Conservation (phyloP, 2,113 vertebrate species). For the Hemibagrus wyckioides region DNA sequence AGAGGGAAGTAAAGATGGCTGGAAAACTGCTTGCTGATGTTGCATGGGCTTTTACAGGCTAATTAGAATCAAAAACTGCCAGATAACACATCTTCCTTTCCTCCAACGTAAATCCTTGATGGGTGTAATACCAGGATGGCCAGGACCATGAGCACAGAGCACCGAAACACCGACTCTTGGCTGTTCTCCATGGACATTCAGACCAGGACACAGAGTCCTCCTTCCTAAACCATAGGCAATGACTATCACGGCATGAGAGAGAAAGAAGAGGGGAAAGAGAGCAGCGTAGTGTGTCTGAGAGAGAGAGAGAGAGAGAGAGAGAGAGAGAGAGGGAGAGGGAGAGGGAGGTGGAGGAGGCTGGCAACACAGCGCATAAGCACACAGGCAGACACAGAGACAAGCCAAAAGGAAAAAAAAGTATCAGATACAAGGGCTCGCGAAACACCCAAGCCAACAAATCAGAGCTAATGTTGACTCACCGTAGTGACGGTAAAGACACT, state of each 20-base stretch:
- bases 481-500: conserved; percentile 64
- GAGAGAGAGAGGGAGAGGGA: conserved; percentile 39
- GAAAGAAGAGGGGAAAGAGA: conserved; percentile 42
- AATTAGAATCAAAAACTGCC: conserved; percentile 59
- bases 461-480: conserved; percentile 58
- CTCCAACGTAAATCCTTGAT: conserved; percentile 52
- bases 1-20: conserved; percentile 21
- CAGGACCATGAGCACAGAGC: conserved; percentile 4
- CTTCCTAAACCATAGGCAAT: conserved; percentile 68
- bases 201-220: conserved; percentile 59
- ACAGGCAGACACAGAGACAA: conserved; percentile 61
- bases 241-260: conserved; percentile 67
- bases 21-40: conserved; percentile 56
- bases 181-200: conserved; percentile 57
- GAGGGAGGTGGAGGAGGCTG: conserved; percentile 40
- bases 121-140: conserved; percentile 55
- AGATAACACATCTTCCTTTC: conserved; percentile 43
- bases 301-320: conserved; percentile 33
- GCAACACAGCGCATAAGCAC: conserved; percentile 42
- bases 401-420: conserved; percentile 52
- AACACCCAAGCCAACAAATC: conserved; percentile 65
- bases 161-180: conserved; percentile 51
- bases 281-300: conserved; percentile 55
- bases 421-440: conserved; percentile 40
- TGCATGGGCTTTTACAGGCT: conserved; percentile 47